Conservation (phyloP, 2,797 vertebrate genomes). For the Kryptolebias ocellatus region DNA sequence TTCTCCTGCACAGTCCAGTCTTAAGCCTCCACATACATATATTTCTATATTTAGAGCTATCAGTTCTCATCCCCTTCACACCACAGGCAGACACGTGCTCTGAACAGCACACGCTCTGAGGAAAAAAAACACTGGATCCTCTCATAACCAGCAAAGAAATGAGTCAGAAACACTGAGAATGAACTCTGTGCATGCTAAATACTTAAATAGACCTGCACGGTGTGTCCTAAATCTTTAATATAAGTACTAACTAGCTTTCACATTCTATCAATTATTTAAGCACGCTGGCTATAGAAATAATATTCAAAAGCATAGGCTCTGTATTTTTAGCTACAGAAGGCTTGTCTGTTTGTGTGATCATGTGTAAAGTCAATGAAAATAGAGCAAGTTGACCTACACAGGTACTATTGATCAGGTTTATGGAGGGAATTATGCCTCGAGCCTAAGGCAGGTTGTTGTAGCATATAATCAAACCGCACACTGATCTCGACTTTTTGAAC, state of each 20-base stretch:
- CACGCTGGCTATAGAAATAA: too few species aligned
- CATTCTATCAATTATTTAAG: too few species aligned
- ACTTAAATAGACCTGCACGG: not conserved
- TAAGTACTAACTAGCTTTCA: too few species aligned
- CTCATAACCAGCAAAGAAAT: conserved; percentile 48
- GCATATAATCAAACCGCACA: too few species aligned
- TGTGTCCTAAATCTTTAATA: not conserved
- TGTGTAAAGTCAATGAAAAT: conserved; percentile 6
- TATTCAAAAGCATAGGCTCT: too few species aligned
- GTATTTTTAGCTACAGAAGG: not conserved
- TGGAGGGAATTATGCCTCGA: not conserved
- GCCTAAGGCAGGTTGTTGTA: too few species aligned
- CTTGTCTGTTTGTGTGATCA: not conserved
- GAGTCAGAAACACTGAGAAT: conserved; percentile 23
- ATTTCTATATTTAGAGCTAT: conserved; percentile 77
- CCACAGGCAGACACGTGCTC: conserved; percentile 65
- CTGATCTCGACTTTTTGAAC: too few species aligned
- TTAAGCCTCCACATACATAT: conserved; percentile 65
- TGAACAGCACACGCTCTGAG: conserved; percentile 40
- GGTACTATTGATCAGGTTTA: not conserved
- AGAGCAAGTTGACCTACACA: not conserved
- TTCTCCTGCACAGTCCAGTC: conserved; percentile 34
- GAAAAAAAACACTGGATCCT: conserved; percentile 34
- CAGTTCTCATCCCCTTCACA: conserved; percentile 65
- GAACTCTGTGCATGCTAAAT: conserved; percentile 10